phyloP scores from a whole-genome alignment of 2,888 invertebrate species.

The Pseudococcus viburni region DNA sequence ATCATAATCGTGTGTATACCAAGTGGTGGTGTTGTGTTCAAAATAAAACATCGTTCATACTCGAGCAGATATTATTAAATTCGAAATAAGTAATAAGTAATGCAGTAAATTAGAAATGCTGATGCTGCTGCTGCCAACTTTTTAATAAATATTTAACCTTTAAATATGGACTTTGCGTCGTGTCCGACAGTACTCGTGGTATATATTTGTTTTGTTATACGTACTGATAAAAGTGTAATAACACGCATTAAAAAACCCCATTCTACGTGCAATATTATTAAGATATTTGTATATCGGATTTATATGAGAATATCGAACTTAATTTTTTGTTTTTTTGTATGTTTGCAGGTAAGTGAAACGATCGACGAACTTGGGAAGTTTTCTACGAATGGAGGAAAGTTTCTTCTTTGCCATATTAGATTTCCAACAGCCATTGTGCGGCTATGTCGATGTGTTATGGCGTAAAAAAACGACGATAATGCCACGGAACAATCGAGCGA shows the following conservation, averaged over 20 bases:
- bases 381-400: neutral
- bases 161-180: slow-evolving; percentile 10
- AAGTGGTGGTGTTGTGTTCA: neutral
- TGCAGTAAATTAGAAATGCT: neutral
- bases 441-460: neutral
- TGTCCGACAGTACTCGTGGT: neutral
- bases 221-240: neutral
- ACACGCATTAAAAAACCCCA: neutral
- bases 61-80: neutral
- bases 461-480: slow-evolving; percentile 21
- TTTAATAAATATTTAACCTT: slow-evolving; percentile 32
- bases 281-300: neutral
- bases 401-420: neutral
- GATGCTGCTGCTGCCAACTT: neutral
- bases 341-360: neutral
- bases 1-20: neutral
- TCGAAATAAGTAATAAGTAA: neutral
- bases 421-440: neutral
- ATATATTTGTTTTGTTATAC: neutral
- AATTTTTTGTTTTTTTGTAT: neutral
- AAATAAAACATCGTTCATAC: neutral
- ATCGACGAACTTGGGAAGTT: neutral
- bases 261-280: neutral
- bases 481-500: slow-evolving; percentile 33
- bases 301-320: neutral